Conservation (phyloP, 2,888 invertebrate species). For the Psylliodes chrysocephalus region DNA sequence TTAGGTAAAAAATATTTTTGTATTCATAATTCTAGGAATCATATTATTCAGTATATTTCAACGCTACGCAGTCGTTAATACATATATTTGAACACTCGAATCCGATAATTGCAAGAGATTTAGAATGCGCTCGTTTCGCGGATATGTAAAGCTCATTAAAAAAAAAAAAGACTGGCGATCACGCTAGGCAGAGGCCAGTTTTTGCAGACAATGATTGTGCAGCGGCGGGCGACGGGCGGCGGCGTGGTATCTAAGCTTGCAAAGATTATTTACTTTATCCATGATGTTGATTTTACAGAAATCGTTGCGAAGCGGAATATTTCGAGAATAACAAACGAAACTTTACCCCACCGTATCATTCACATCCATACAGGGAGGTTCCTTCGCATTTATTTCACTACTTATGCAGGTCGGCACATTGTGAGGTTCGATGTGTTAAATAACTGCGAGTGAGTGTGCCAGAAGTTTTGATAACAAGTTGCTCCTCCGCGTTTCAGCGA, state of each 20-base stretch:
- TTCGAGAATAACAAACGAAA: constrained; percentile 20
- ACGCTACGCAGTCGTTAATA: constrained; percentile 8
- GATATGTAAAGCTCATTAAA: constrained; percentile 17
- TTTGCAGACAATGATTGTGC: constrained; percentile 9
- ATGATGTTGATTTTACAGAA: constrained; percentile 27
- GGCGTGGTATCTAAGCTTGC: constrained; percentile 18
- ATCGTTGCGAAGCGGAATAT: constrained; percentile 20
- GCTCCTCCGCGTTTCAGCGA: constrained; percentile 2
- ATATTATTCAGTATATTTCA: constrained; percentile 24
- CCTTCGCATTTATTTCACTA: constrained; percentile 15
- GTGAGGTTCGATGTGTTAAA: constrained; percentile 2
- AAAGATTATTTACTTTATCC: constrained; percentile 25
- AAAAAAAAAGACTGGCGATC: background rate
- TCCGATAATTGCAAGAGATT: constrained; percentile 9
- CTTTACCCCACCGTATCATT: background rate
- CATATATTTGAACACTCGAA: constrained; percentile 23
- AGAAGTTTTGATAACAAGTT: constrained; percentile 1
- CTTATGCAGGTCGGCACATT: constrained; percentile 13
- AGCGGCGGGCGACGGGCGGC: background rate
- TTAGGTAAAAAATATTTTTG: no score
- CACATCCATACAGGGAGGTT: constrained; percentile 5
- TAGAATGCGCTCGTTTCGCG: constrained; percentile 8
- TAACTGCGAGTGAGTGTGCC: constrained; percentile 9
- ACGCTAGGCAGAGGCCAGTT: constrained; percentile 2
- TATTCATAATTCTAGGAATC: background rate